Percentiles rank a stretch among this genome's conserved stretches.
Evolutionary conservation across 2,888 invertebrate genomes (phyloP).

Genomic region (Acrobasis consociella): DNA sequence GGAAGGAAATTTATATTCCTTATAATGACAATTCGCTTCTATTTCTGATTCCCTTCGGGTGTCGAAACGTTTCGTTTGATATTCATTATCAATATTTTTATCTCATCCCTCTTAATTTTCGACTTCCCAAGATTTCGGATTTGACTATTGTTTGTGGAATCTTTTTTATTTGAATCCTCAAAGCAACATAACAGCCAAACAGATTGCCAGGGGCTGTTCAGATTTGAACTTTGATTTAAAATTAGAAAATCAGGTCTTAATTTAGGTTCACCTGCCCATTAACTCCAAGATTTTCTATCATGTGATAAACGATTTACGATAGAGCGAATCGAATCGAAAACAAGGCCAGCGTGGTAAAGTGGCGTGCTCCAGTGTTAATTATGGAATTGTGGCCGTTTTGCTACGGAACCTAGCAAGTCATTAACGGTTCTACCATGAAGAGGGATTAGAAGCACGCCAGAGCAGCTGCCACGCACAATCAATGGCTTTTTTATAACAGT

Average conservation of each 20-base stretch:
- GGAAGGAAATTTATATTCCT: conserved; percentile 43
- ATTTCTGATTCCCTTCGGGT: conserved; percentile 36
- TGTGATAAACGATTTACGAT: conserved; percentile 75
- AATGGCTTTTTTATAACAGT: conserved; percentile 30
- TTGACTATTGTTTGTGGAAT: not conserved
- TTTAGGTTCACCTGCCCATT: conserved; percentile 34
- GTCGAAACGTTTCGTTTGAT: conserved; percentile 30
- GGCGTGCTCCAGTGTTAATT: conserved; percentile 72
- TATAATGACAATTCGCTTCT: conserved; percentile 43
- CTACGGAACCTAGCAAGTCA: conserved; percentile 57
- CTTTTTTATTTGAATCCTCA: not conserved
- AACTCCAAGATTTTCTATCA: conserved; percentile 57
- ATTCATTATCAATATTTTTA: conserved; percentile 25
- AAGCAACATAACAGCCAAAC: conserved; percentile 26
- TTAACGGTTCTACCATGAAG: conserved; percentile 57
- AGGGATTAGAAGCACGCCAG: conserved; percentile 48
- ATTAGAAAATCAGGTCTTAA: not conserved
- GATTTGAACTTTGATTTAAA: conserved; percentile 49
- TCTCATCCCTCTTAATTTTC: conserved; percentile 6
- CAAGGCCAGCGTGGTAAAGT: conserved; percentile 68
- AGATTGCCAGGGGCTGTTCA: conserved; percentile 60
- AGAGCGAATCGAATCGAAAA: conserved; percentile 71
- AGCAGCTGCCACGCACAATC: conserved; percentile 57
- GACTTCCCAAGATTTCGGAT: too few species aligned
- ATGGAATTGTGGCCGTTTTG: conserved; percentile 61